Evolutionary conservation across 2,113 vertebrate genomes (phyloP).

Genomic region (Litocranius walleri): DNA sequence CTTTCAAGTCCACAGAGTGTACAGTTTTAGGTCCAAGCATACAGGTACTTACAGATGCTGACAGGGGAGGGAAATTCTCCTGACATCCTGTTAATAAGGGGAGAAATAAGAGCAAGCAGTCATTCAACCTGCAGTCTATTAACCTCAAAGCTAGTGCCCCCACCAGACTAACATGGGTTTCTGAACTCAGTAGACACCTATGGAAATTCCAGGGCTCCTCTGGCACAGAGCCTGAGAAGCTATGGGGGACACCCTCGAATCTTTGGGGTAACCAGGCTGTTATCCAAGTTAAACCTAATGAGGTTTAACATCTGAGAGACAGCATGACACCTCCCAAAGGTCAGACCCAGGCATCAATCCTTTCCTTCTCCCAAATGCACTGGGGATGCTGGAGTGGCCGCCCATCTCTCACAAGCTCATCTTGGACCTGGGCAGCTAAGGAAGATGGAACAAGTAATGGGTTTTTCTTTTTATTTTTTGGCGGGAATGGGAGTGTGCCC

Average conservation of each 20-base stretch:
- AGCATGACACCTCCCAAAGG: not conserved
- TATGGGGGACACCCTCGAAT: not conserved
- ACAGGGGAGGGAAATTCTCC: constrained; percentile 81
- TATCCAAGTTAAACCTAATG: not conserved
- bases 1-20: not conserved
- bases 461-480: not conserved
- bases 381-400: not conserved
- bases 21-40: not conserved
- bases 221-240: not conserved
- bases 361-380: not conserved
- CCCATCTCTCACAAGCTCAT: not conserved
- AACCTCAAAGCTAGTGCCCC: not conserved
- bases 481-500: not conserved
- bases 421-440: not conserved
- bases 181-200: not conserved
- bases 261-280: not conserved
- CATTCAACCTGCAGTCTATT: not conserved
- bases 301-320: not conserved
- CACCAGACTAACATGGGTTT: not conserved
- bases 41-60: constrained; percentile 81
- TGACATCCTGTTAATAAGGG: constrained; percentile 73
- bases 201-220: not conserved
- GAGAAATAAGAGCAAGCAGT: not conserved
- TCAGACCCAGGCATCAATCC: not conserved
- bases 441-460: not conserved